phyloP scores from a whole-genome alignment of 2,888 invertebrate genomes.

The Caenorhabditis japonica region DNA sequence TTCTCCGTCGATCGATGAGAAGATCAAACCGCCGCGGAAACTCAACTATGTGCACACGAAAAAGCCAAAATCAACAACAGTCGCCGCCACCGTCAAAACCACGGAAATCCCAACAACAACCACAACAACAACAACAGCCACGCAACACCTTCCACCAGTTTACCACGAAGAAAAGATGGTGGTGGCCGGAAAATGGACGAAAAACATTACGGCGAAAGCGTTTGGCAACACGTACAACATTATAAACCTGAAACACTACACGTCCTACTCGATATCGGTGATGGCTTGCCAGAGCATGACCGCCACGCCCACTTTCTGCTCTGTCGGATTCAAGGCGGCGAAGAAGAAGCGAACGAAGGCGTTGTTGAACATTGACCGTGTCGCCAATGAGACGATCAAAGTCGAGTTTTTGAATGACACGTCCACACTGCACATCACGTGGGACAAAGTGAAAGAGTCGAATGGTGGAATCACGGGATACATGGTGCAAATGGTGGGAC shows the following conservation, averaged over 20 bases:
- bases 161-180: not conserved
- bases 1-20: not conserved
- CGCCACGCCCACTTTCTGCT: conserved; percentile 55
- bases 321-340: conserved; percentile 18
- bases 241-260: conserved; percentile 66
- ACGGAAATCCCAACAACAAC: not conserved
- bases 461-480: conserved; percentile 81
- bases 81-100: not conserved
- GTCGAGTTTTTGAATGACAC: conserved; percentile 34
- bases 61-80: not conserved
- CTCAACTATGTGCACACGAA: not conserved
- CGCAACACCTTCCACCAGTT: not conserved
- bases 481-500: not conserved
- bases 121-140: not conserved
- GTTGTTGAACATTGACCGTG: conserved; percentile 25
- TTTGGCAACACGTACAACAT: conserved; percentile 50
- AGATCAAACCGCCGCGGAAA: not conserved
- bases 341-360: conserved; percentile 21
- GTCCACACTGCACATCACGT: conserved; percentile 23
- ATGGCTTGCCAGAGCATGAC: conserved; percentile 70
- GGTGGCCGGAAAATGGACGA: not conserved
- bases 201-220: conserved; percentile 23
- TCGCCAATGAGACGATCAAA: conserved; percentile 39
- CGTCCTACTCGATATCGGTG: conserved; percentile 65
- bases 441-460: conserved; percentile 87